Evolutionary conservation across 2,113 vertebrate genomes (phyloP), one percentile per base, ranked within the genome.

Genomic region (Pantherophis guttatus): DNA sequence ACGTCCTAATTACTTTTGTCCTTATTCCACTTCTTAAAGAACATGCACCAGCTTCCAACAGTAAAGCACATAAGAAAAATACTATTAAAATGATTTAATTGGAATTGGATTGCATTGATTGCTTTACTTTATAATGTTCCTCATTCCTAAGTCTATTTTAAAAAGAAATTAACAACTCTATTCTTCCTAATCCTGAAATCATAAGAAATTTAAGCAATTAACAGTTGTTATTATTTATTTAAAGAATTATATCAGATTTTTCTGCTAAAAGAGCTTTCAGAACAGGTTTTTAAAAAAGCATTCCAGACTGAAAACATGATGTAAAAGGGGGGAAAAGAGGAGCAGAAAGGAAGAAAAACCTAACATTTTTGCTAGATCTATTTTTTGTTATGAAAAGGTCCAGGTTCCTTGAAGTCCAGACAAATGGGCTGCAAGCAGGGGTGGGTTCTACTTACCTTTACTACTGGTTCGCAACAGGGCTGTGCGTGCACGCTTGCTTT

Each of bases 71-170:
- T 24, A 57, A 12, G 24, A 86, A 91, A 57, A 70, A 48, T 54
- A 2, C 48, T 57, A 86, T 85, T 57, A 55, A 91, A 91, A 86
- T 21, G 75, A 91, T 91, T 91, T 91, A 57, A 91, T 86, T 12
- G 8, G 75, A 91, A 57, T 44, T 48, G 75, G 90, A 85, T 91
- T 91, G 81, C 3, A 85, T 91, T 17, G 13, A 48, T 90, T 57
- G 87, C 21, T 58, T 89, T 85, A 86, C 24, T 91, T 86, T 58
- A 86, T 58, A 86, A 57, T 29, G 75, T 58, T 58, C 90, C 57
- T 86, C 75, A 7, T 58, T 86, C 52, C 59, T 48, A 86, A 57
- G 8, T 48, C 44, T 91, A 91, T 57, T 86, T 75, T 26, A 3
- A 88, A 88, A 87, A 53, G 9, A 44, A 86, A 86, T 52, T 15